Conservation (phyloP, 2,113 vertebrate species). For the Sinocyclocheilus maitianheensis region DNA sequence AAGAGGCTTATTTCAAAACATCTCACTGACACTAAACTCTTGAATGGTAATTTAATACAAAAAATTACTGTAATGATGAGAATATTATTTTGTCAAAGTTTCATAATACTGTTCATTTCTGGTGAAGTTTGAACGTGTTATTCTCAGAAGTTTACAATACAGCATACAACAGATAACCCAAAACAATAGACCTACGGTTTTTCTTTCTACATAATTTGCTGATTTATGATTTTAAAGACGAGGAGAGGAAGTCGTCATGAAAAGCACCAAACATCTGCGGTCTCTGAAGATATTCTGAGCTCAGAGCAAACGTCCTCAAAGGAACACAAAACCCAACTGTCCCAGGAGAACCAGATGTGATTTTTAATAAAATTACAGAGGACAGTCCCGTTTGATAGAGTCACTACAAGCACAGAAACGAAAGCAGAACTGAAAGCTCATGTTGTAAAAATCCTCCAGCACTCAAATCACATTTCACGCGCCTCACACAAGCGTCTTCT, state of each 20-base stretch:
- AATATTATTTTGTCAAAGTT: background rate
- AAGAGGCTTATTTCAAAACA: background rate
- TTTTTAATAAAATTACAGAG: background rate
- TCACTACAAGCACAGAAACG: background rate
- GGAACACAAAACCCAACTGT: background rate
- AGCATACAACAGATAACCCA: background rate
- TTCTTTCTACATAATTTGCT: background rate
- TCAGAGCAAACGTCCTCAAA: background rate
- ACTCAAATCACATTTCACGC: background rate
- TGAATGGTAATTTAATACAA: background rate
- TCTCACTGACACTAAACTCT: background rate
- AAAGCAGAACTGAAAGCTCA: slow-evolving; percentile 15
- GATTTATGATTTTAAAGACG: background rate
- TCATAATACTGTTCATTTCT: background rate
- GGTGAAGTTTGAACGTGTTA: background rate
- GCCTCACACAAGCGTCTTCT: background rate
- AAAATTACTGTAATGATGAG: background rate
- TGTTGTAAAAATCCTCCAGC: background rate
- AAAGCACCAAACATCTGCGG: background rate
- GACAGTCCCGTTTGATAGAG: background rate
- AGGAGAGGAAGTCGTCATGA: slow-evolving; percentile 2
- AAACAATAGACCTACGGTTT: background rate
- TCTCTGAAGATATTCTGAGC: background rate
- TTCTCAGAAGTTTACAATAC: background rate
- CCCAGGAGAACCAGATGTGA: background rate